Evolutionary conservation across 2,888 invertebrate genomes (phyloP), one percentile per base, ranked within the genome.

Genomic region (Lepidocyrtinus sp.): DNA sequence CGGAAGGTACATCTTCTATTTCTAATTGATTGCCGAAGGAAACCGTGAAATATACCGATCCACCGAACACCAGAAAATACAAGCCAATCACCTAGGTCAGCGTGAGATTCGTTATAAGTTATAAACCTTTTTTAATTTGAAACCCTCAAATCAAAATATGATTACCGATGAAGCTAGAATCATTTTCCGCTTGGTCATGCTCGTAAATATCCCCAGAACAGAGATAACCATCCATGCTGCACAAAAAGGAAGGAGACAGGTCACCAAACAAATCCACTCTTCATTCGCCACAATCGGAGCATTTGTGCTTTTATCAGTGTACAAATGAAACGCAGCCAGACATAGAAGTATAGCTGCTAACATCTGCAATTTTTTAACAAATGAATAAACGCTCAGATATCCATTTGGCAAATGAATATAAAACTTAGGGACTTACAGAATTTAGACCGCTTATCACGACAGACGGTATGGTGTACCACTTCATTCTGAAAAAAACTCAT

Each of bases 231-330:
- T 62, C 64, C 63, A 63, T 12, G 27, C 17, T 21, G 45, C 25
- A 1, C 65, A 24, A 21, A 78, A 71, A 2, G 71, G 62, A 7
- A 70, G 46, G 2, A 75, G 45, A 12, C 45, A 19, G 7, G 17
- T 62, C 5, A 82, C 50, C 2, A 78, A 24, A 5, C n/a, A 25
- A 62, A 78, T 75, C 82, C 82, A 82, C 46, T 75, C 59, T 36
- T 78, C 63, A 21, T 62, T 78, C 15, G 70, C 46, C 19, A 21
- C 27, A 26, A 46, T 63, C 7, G 82, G 82, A 46, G 75, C 55
- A 50, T 73, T 78, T 12, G 72, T 71, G 25, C 62, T 68, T 21
- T 82, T 70, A 22, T 82, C 65, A 19, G 77, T 71, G 22, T 74
- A 59, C 19, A 71, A 59, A 17, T 82, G 78, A 64, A 64, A 82